A percentile compares a stretch with the other conserved stretches of the same genome.
Conservation (phyloP, 2,113 vertebrate species). For the Poicephalus meyeri region DNA sequence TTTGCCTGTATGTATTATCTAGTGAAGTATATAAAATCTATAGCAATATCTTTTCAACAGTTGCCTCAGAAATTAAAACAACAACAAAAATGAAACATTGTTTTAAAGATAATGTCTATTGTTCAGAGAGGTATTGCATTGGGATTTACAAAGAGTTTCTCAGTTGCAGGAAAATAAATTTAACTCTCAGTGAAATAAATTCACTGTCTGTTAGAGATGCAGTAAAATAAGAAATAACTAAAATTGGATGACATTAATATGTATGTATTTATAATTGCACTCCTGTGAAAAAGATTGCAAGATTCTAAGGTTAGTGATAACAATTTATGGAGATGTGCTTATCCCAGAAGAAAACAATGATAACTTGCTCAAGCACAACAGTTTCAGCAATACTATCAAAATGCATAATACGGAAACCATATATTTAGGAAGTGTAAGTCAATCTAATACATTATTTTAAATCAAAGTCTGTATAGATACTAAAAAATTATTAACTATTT, state of each 20-base stretch:
- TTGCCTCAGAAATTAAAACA: not conserved
- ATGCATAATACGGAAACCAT: not conserved
- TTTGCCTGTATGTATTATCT: not conserved
- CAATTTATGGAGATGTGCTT: not conserved
- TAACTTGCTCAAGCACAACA: not conserved
- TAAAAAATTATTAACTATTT: not conserved
- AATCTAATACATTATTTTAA: constrained; percentile 6
- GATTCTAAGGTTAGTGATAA: not conserved
- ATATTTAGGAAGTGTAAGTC: not conserved
- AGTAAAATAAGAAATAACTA: constrained; percentile 35
- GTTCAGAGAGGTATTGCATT: not conserved
- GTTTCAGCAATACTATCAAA: not conserved
- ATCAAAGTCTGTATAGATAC: not conserved
- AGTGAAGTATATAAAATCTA: not conserved
- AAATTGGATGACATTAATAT: constrained; percentile 52
- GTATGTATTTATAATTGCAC: constrained; percentile 46
- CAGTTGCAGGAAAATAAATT: constrained; percentile 6
- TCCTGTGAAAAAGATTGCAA: constrained; percentile 15
- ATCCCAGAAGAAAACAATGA: constrained; percentile 9
- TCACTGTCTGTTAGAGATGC: not conserved
- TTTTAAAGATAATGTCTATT: not conserved
- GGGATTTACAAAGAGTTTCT: not conserved
- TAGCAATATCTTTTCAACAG: not conserved
- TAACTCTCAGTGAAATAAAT: not conserved
- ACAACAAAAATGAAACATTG: not conserved